Evolutionary conservation across 2,113 vertebrate species (phyloP), one percentile per base, ranked within the genome.

Genomic region (Megaceryle maxima): DNA sequence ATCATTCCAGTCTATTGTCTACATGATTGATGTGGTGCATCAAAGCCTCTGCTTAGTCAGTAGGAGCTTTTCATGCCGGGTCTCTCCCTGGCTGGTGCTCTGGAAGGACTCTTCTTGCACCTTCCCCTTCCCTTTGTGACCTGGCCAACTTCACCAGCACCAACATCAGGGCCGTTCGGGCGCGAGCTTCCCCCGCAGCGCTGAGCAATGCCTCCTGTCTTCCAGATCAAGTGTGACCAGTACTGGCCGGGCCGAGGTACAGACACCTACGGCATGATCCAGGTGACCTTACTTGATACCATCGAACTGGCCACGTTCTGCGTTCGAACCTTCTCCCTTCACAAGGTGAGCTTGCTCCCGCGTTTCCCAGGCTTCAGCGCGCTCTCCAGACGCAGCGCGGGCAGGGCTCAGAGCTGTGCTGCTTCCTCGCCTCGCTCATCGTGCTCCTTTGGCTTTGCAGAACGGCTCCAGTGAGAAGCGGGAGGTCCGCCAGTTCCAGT

Each of bases 401-500:
- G 53, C 74, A 21, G 31, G 5, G 12, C 2, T 0, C 0, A 8
- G 55, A 1, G 1, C 3, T 1, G 44, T 8, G 55, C 67, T 17
- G 53, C 6, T 10, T 2, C 26, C 22, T 69, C 44, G 16, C 43
- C 0, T 60, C 9, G 31, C 20, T 10, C 5, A 12, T 6, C 56
- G 1, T 17, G 48, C 28, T 35, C 10, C 13, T 12, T 2, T 29
- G 24, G 17, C 66, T 46, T 20, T 43, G 48, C 97, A 99, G 99
- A 99, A 99, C 0, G 99, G 99, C 64, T 99, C 99, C 12, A 99
- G 99, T 4, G 99, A 99, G 98, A 99, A 99, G 95, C 97, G 99
- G 2, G 99, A 99, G 91, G 99, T 99, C 13, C 99, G 99, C 50
- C 99, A 99, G 98, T 99, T 99, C 98, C 99, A 99, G 98, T 99